A percentile compares a stretch with the other conserved stretches of the same genome.
Conservation (phyloP, 2,797 vertebrate genomes). For the Nyctibius grandis region DNA sequence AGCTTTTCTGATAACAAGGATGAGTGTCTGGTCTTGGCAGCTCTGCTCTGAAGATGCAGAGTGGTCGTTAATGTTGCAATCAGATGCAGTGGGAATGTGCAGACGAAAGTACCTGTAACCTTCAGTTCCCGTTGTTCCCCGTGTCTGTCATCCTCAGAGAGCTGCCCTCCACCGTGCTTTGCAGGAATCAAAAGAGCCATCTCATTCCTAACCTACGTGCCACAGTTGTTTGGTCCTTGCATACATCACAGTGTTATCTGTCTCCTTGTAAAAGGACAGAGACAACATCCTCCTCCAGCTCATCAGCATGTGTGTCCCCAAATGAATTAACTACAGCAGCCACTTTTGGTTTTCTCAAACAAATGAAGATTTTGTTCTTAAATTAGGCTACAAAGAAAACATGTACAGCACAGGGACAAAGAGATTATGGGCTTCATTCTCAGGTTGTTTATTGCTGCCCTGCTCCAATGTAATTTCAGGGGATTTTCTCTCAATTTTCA, state of each 20-base stretch:
- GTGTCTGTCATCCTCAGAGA: not conserved
- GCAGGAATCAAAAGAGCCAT: not conserved
- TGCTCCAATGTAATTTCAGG: conserved; percentile 15
- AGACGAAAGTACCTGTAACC: not conserved
- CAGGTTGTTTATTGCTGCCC: not conserved
- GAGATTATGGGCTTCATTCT: conserved; percentile 26
- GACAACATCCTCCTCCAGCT: conserved; percentile 15
- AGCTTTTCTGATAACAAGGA: not conserved
- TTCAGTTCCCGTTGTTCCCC: not conserved
- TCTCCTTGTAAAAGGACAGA: conserved; percentile 17
- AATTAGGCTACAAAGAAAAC: not conserved
- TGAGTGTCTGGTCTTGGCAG: not conserved
- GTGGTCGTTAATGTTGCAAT: not conserved
- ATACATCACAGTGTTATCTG: not conserved
- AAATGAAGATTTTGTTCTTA: conserved; percentile 29
- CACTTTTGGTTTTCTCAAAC: conserved; percentile 4
- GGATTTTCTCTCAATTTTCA: conserved; percentile 13
- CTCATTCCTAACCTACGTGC: rapidly evolving
- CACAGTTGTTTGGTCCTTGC: not conserved
- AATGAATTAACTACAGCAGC: conserved; percentile 3
- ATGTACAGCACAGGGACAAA: not conserved
- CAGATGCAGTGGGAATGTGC: not conserved
- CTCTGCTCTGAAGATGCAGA: not conserved
- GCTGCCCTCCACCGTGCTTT: not conserved
- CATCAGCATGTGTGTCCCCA: not conserved